phyloP scores from a whole-genome alignment of 2,113 vertebrate genomes.

The Calyptomena viridis region DNA sequence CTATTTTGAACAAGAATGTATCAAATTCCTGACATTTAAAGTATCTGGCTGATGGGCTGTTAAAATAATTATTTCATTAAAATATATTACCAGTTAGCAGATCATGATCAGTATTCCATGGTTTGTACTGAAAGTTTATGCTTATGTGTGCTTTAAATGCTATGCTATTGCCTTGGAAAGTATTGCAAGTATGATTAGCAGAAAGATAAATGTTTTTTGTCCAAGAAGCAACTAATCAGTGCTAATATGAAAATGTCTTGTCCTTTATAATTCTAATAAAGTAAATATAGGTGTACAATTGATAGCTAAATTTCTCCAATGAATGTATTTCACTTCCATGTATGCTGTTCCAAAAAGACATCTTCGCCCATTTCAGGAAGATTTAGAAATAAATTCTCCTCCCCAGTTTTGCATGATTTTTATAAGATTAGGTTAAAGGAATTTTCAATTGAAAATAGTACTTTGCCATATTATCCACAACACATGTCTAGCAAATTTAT shows the following conservation, averaged over 20 bases:
- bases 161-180: neutral
- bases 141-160: neutral
- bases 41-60: neutral
- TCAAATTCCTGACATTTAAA: neutral
- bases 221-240: neutral
- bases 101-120: neutral
- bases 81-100: neutral
- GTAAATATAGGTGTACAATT: neutral
- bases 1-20: neutral
- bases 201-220: conserved; percentile 22
- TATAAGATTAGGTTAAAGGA: conserved; percentile 78
- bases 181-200: neutral
- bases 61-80: neutral
- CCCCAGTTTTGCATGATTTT: conserved; percentile 58
- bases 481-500: conserved; percentile 89
- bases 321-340: conserved; percentile 27
- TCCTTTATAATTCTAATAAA: conserved; percentile 28
- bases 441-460: conserved; percentile 72
- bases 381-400: conserved; percentile 58
- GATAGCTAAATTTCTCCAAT: neutral
- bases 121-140: neutral
- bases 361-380: conserved; percentile 44
- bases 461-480: conserved; percentile 80
- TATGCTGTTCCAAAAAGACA: neutral
- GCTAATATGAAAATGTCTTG: neutral